Conservation (phyloP, 2,888 invertebrate species). For the Schrankia costaestrigalis region DNA sequence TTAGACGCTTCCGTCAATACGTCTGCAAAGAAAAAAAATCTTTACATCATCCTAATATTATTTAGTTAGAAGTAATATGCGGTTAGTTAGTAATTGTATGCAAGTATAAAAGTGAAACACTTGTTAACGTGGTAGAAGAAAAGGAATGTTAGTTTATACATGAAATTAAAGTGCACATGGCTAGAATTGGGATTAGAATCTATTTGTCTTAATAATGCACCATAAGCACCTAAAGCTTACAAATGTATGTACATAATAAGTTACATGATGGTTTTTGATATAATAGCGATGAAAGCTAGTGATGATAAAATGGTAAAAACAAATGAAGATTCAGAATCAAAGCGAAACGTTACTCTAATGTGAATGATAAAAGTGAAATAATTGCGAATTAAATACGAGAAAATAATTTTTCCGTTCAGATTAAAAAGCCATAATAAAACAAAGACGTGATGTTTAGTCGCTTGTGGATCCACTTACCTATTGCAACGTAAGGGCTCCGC, state of each 20-base stretch:
- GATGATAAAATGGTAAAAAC: slow-evolving; percentile 54
- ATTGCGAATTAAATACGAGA: slow-evolving; percentile 55
- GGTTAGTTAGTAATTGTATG: too few species aligned
- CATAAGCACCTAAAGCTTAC: slow-evolving; percentile 51
- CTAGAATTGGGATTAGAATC: slow-evolving; percentile 11
- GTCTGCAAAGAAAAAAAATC: slow-evolving; percentile 57
- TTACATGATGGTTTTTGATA: slow-evolving; percentile 27
- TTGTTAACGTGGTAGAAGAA: slow-evolving; percentile 10
- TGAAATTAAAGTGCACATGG: slow-evolving; percentile 13
- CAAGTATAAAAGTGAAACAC: slow-evolving; percentile 26
- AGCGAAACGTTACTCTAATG: slow-evolving; percentile 79
- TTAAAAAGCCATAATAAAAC: slow-evolving; percentile 61
- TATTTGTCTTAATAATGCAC: slow-evolving; percentile 17
- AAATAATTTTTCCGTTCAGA: slow-evolving; percentile 42
- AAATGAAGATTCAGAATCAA: slow-evolving; percentile 68
- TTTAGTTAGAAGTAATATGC: not conserved
- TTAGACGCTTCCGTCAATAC: slow-evolving; percentile 61
- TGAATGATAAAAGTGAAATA: slow-evolving; percentile 57
- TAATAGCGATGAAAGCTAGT: slow-evolving; percentile 54
- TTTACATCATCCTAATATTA: slow-evolving; percentile 1
- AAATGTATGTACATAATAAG: slow-evolving; percentile 32
- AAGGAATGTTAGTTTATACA: not conserved
- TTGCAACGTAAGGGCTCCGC: slow-evolving; percentile 80
- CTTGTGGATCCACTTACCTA: slow-evolving; percentile 78
- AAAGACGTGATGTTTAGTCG: slow-evolving; percentile 55